Percentiles rank a stretch among this genome's conserved stretches.
Conservation (phyloP, 1,140 invertebrate species). For the Cyclargus thomasi region DNA sequence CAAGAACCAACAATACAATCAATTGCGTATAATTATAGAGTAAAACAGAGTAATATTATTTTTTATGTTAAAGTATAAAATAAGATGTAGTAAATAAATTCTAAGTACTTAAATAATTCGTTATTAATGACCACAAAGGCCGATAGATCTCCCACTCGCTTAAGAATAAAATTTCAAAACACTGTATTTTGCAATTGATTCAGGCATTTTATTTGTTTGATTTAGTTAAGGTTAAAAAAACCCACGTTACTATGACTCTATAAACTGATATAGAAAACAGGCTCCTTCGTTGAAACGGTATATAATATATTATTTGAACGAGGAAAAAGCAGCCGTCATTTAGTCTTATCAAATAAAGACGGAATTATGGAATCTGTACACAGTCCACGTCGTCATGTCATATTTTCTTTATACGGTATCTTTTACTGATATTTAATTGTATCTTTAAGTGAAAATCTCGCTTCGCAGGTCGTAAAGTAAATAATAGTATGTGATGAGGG, state of each 20-base stretch:
- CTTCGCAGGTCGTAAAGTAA: background rate
- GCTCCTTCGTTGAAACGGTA: background rate
- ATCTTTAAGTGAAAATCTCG: background rate
- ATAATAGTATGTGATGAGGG: background rate
- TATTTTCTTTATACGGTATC: constrained; percentile 8
- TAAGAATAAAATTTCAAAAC: no score
- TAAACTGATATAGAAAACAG: background rate
- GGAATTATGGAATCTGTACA: constrained; percentile 12
- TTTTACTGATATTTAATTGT: background rate
- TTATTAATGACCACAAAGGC: no score
- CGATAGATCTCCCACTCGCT: no score
- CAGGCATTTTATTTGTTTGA: background rate
- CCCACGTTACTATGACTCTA: constrained; percentile 1
- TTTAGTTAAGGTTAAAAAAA: background rate
- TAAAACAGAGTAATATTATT: no score
- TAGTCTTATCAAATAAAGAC: constrained; percentile 10
- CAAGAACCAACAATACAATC: no score
- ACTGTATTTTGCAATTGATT: no score
- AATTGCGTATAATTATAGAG: no score
- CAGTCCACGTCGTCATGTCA: background rate
- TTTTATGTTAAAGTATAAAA: no score
- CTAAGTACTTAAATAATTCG: no score
- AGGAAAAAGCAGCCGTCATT: constrained; percentile 11
- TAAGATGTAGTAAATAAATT: no score
- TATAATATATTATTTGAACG: constrained; percentile 3